Base-by-base conservation (phyloP, 1,140 invertebrate species). In the Ceratosolen solmsi region DNA sequence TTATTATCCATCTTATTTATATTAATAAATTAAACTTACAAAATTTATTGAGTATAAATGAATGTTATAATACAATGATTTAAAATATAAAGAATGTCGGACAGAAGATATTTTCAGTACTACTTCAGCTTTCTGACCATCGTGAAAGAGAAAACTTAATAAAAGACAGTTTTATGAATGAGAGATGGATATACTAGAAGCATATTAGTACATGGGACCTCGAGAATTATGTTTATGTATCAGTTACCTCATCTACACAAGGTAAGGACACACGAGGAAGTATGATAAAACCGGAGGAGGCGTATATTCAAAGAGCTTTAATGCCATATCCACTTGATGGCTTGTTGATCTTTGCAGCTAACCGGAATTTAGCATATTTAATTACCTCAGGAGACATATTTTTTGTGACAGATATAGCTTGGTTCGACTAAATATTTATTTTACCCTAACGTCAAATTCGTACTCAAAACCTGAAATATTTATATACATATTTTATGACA, bases 361-460 rank as follows among this genome's bases (percentile, higher is more conserved):
- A 58, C 51, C 77, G 49, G 51, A 79, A 79, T 79, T 30, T 41
- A 38, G 63, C 63, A 70, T 68, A 79, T 70, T 79, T 17, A 70
- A 27, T 78, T 70, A 70, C 76, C 30, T 25, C 41, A 22, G 2
- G 63, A 36, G 27, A 38, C 33, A 15, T 22, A 15, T 68, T 36
- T 63, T 22, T 63, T 63, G n/a, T 33, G 13, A 27, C 5, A 63
- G 25, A 27, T 30, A 30, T 30, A n/a, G 9, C 1, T 38, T 38
- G 0, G n/a, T 8, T 38, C 38, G 25, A 60, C 25, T 30, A 25
- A 2, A 30, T 60, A 30, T 25, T 60, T 9, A 56, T 2, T 56
- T 56, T 56, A 56, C 4, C 8, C n/a, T 56, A 56, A 56, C n/a
- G 8, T n/a, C n/a, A n/a, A n/a, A n/a, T n/a, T 54, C 20, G 41